phyloP scores from a whole-genome alignment of 2,113 vertebrate species.

The Gobio gobio region DNA sequence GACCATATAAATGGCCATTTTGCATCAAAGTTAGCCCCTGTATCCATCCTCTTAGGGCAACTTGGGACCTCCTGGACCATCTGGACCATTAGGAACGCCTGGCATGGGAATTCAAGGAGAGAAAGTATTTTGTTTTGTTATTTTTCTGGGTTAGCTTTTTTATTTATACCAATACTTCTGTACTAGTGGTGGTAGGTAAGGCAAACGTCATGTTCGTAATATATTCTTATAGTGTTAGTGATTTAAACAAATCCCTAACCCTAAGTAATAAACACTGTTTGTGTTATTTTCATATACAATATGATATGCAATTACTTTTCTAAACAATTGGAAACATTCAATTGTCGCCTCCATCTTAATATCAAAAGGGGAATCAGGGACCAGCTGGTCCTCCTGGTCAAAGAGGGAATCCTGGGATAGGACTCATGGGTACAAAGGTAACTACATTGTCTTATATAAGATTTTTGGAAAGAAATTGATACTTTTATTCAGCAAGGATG shows the following conservation, averaged over 20 bases:
- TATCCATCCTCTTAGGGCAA: constrained; percentile 72
- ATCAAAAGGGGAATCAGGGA: constrained; percentile 72
- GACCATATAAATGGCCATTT: background rate
- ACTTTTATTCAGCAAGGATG: too few relatives aligned
- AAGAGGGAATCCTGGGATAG: constrained; percentile 73
- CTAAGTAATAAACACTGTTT: background rate
- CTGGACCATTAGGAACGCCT: constrained; percentile 67
- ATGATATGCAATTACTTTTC: background rate
- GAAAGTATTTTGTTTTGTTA: constrained; percentile 63
- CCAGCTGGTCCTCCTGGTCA: constrained; percentile 69
- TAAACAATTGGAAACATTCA: background rate
- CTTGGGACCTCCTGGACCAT: constrained; percentile 70
- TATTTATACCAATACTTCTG: background rate
- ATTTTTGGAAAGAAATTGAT: too few relatives aligned
- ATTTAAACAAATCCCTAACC: background rate
- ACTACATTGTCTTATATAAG: background rate
- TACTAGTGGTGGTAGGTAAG: background rate
- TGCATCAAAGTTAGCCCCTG: background rate
- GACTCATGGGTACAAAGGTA: constrained; percentile 75
- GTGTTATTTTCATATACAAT: background rate
- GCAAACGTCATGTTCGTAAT: background rate
- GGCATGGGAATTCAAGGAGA: constrained; percentile 77
- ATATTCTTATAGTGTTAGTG: background rate
- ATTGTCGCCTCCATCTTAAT: background rate
- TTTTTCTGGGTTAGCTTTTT: background rate